These are phyloP conservation scores for Manis pentadactyla DNA, from an alignment of 2,797 vertebrate species.

Conservation along the genomic window DNA sequence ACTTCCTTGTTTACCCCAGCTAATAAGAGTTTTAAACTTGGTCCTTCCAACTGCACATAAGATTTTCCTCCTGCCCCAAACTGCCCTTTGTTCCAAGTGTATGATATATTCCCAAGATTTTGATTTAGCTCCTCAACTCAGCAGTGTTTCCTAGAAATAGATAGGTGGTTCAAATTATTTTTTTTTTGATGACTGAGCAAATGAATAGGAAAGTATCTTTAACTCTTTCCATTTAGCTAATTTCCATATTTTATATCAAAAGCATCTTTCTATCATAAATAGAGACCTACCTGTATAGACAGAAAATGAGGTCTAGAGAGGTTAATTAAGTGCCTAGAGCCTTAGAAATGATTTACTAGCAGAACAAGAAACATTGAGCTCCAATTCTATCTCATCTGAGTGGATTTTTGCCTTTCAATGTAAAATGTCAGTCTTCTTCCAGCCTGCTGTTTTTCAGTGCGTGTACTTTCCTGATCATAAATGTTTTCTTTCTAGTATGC, in stretches of 20 bases:
- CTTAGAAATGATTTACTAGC: constrained; percentile 34
- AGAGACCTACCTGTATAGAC: not conserved
- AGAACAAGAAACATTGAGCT: not conserved
- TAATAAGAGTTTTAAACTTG: not conserved
- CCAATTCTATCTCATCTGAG: not conserved
- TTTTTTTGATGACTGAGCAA: not conserved
- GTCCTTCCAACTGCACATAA: not conserved
- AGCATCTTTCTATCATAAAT: constrained; percentile 24
- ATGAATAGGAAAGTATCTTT: constrained; percentile 30
- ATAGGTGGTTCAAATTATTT: not conserved
- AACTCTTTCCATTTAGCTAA: constrained; percentile 47
- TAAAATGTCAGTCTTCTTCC: not conserved
- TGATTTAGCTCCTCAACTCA: not conserved
- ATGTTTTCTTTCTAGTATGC: not conserved
- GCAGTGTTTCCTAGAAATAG: not conserved
- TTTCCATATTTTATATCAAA: constrained; percentile 58
- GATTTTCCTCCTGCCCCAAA: not conserved
- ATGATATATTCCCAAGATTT: not conserved
- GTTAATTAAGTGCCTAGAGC: constrained; percentile 66
- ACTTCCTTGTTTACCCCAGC: not conserved
- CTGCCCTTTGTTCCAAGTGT: not conserved
- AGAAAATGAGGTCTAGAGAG: constrained; percentile 57
- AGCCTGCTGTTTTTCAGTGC: not conserved
- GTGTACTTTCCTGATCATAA: not conserved
- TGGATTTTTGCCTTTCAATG: not conserved